phyloP scores from a whole-genome alignment of 2,113 vertebrate species.

The Erpornis zantholeuca region DNA sequence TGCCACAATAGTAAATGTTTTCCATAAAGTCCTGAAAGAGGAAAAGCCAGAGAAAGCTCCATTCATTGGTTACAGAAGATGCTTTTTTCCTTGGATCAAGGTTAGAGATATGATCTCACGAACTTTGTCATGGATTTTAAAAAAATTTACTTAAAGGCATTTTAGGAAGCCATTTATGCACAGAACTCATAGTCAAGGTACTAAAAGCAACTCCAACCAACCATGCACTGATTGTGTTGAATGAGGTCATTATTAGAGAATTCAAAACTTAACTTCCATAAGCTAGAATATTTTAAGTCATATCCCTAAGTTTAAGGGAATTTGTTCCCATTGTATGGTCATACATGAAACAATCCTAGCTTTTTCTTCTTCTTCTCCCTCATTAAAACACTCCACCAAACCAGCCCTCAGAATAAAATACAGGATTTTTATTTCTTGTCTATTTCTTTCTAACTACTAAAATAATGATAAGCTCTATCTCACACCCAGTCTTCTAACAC shows the following conservation, averaged over 20 bases:
- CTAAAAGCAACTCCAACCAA: not conserved
- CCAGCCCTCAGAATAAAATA: not conserved
- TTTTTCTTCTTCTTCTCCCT: not conserved
- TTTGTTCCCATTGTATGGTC: not conserved
- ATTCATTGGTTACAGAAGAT: not conserved
- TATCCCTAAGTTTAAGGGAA: not conserved
- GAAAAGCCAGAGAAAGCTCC: not conserved
- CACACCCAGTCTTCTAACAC: not conserved
- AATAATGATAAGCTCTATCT: not conserved
- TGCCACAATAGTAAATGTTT: not conserved
- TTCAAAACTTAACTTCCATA: not conserved
- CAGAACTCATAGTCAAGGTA: not conserved
- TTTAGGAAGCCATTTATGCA: not conserved
- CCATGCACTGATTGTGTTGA: not conserved
- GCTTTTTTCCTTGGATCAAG: not conserved
- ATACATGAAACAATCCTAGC: fast-evolving
- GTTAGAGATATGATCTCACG: not conserved
- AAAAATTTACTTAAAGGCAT: not conserved
- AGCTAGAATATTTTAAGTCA: not conserved
- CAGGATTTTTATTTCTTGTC: not conserved
- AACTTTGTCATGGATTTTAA: not conserved
- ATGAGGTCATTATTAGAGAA: not conserved
- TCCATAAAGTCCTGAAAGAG: not conserved
- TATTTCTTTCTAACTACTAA: not conserved
- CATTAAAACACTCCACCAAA: not conserved